Conservation (phyloP, 2,797 vertebrate species). For the Karalla daura region DNA sequence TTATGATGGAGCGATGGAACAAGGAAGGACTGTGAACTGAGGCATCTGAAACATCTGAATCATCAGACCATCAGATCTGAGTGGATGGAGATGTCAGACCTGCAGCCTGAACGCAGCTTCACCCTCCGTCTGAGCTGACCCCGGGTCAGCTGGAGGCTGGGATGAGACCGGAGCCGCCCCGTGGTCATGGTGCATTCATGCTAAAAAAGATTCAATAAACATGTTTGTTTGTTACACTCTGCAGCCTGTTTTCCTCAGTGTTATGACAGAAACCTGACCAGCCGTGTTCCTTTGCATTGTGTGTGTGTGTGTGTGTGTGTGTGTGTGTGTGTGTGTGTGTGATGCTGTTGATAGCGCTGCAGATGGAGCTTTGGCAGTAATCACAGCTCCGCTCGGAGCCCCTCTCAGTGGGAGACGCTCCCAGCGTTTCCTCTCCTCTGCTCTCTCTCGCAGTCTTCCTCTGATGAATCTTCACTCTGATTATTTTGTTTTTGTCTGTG, state of each 20-base stretch:
- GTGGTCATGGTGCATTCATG: neutral
- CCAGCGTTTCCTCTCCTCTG: neutral
- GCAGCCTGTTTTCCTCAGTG: too few relatives aligned
- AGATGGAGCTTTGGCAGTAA: constrained; percentile 48
- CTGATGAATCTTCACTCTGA: neutral
- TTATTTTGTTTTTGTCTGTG: neutral
- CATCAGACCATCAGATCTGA: too few relatives aligned
- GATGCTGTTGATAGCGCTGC: constrained; percentile 36
- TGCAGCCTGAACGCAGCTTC: too few relatives aligned
- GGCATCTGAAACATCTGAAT: too few relatives aligned
- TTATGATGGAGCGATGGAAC: too few relatives aligned
- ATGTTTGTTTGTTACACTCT: neutral
- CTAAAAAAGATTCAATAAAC: constrained; percentile 11
- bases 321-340: constrained; percentile 32
- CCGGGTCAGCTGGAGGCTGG: too few relatives aligned
- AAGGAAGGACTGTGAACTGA: too few relatives aligned
- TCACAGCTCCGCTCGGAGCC: constrained; percentile 44
- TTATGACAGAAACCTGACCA: neutral
- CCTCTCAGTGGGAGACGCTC: constrained; percentile 7
- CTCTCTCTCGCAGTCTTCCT: neutral
- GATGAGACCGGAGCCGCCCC: too few relatives aligned
- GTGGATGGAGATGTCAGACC: too few relatives aligned
- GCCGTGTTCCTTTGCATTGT: constrained; percentile 57
- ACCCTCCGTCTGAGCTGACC: too few relatives aligned
- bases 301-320: neutral